Evolutionary conservation across 2,113 vertebrate species (phyloP).

Genomic region (Cercopithecus mona): DNA sequence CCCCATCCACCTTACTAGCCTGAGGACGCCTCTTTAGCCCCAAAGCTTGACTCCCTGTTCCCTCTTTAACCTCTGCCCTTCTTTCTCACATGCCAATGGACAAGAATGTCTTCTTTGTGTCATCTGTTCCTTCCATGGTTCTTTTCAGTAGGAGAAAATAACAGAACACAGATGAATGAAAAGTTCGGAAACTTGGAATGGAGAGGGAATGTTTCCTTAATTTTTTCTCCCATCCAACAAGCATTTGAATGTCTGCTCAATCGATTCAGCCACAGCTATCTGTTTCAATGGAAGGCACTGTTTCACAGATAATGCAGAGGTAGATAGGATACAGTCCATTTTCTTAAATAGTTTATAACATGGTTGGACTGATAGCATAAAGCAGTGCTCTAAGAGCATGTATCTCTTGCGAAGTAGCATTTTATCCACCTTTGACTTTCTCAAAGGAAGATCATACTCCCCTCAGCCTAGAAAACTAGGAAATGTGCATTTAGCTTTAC

Average conservation of each 20-base stretch:
- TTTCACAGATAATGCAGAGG: neutral
- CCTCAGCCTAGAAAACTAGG: neutral
- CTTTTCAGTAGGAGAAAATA: neutral
- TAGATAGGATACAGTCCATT: neutral
- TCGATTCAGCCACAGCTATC: neutral
- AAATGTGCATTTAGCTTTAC: neutral
- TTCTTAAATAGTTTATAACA: neutral
- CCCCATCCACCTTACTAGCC: neutral
- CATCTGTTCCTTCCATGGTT: neutral
- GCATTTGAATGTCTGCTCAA: neutral
- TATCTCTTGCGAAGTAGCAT: neutral
- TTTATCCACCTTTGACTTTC: neutral
- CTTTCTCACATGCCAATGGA: neutral
- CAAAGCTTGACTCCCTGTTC: neutral
- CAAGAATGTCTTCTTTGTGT: conserved; percentile 38
- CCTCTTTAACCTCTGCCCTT: conserved; percentile 36
- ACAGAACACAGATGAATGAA: neutral
- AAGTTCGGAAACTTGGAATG: neutral
- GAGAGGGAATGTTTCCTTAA: neutral
- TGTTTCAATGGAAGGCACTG: neutral
- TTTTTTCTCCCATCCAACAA: neutral
- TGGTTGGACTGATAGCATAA: fast-evolving
- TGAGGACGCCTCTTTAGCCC: neutral
- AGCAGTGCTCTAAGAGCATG: neutral
- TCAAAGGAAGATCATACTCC: neutral